Evolutionary conservation across 2,113 vertebrate species (phyloP).

Genomic region (Lepidothrix coronata): DNA sequence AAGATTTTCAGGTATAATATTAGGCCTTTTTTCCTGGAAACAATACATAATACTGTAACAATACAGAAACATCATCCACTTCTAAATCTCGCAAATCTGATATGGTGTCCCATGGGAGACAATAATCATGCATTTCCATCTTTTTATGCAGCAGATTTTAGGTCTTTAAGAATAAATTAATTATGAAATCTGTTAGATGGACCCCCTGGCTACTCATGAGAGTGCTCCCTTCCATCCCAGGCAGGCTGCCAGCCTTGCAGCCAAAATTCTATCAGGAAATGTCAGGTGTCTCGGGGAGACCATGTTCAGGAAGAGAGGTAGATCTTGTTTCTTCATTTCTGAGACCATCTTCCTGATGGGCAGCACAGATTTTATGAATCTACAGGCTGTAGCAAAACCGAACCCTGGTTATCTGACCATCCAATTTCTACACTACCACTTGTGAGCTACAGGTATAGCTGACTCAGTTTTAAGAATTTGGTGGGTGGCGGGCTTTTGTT

Average conservation of each 20-base stretch:
- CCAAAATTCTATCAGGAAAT: neutral
- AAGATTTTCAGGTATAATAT: neutral
- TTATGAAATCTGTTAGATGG: neutral
- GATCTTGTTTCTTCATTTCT: neutral
- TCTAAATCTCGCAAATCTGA: neutral
- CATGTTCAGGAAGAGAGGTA: neutral
- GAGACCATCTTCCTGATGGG: neutral
- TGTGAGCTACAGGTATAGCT: neutral
- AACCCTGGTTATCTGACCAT: neutral
- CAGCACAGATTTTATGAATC: neutral
- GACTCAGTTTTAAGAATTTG: neutral
- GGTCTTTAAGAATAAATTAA: neutral
- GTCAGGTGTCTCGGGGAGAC: neutral
- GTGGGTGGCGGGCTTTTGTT: neutral
- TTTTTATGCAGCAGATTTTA: neutral
- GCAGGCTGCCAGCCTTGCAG: neutral
- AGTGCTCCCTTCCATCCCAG: neutral
- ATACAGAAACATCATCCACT: neutral
- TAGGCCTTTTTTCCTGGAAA: neutral
- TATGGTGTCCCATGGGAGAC: neutral
- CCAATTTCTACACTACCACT: neutral
- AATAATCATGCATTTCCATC: neutral
- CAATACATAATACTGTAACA: neutral
- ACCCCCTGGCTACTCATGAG: neutral
- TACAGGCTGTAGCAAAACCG: fast-evolving